Percentiles rank a stretch among this genome's conserved stretches.
These are phyloP conservation scores for Agriopis aurantiaria DNA, from an alignment of 2,888 invertebrate genomes.

Conservation along the genomic window DNA sequence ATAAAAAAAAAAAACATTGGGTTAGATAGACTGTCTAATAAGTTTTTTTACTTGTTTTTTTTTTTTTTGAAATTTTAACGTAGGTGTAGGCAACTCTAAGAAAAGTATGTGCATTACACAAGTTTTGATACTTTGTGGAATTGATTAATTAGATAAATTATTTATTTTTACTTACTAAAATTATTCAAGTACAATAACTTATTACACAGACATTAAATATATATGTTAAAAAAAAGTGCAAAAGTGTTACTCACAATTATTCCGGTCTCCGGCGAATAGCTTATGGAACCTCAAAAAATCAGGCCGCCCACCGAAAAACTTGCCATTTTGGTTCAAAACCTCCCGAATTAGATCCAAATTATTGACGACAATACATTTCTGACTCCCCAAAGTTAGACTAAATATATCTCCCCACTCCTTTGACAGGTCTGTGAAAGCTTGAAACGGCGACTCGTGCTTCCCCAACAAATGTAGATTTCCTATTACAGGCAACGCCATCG, in stretches of 20 bases:
- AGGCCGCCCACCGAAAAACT: conserved; percentile 93
- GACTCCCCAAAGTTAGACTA: conserved; percentile 88
- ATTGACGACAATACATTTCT: conserved; percentile 91
- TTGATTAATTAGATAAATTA: too few species aligned
- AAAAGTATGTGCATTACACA: too few species aligned
- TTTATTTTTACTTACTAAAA: too few species aligned
- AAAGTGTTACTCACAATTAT: conserved; percentile 91
- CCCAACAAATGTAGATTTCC: conserved; percentile 90
- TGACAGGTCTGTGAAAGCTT: conserved; percentile 90
- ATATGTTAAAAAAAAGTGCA: not conserved
- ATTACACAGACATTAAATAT: too few species aligned
- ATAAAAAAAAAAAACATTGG: too few species aligned
- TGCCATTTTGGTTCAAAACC: conserved; percentile 92
- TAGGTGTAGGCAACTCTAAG: too few species aligned
- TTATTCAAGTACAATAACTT: too few species aligned
- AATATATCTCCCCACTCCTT: conserved; percentile 91
- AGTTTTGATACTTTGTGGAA: too few species aligned
- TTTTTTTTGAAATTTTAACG: too few species aligned
- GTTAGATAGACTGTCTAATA: too few species aligned
- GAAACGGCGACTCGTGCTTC: conserved; percentile 89
- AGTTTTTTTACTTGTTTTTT: too few species aligned
- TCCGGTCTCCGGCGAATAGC: conserved; percentile 93
- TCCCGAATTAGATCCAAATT: conserved; percentile 90
- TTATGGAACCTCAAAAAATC: conserved; percentile 93
- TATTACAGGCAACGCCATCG: conserved; percentile 88